phyloP scores from a whole-genome alignment of 2,113 vertebrate species.

The Bagarius yarrelli region DNA sequence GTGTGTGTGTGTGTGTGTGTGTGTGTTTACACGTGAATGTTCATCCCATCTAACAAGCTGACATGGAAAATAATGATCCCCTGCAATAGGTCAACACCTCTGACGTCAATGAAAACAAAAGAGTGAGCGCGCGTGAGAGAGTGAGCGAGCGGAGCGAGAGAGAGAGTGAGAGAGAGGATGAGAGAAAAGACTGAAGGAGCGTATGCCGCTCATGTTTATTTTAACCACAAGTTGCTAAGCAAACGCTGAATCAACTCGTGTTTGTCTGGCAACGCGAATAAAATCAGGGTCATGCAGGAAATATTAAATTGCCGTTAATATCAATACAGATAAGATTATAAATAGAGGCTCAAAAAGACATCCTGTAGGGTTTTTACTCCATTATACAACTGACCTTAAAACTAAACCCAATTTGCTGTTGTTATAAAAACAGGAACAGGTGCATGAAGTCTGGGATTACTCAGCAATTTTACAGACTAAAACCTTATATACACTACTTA shows the following conservation, averaged over 20 bases:
- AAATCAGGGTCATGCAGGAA: slow-evolving; percentile 28
- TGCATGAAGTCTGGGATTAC: background rate
- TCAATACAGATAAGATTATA: background rate
- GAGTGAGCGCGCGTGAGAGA: background rate
- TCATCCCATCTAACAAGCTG: slow-evolving; percentile 66
- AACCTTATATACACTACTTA: background rate
- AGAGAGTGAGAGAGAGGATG: slow-evolving; percentile 11
- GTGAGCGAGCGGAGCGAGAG: background rate
- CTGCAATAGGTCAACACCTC: slow-evolving; percentile 69
- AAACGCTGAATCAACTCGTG: slow-evolving; percentile 39
- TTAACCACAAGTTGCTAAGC: slow-evolving; percentile 45
- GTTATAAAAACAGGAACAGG: background rate
- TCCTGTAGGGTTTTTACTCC: background rate
- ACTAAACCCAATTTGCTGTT: background rate
- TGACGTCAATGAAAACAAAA: slow-evolving; percentile 76
- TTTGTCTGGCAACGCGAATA: slow-evolving; percentile 31
- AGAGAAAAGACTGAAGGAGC: slow-evolving; percentile 14
- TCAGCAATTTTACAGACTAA: background rate
- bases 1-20: slow-evolving; percentile 8
- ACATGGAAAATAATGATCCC: slow-evolving; percentile 74
- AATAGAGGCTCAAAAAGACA: background rate
- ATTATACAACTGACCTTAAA: background rate
- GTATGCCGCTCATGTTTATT: slow-evolving; percentile 37
- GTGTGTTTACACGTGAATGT: background rate
- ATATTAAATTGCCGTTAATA: slow-evolving; percentile 30